Base-by-base conservation (phyloP, 2,888 invertebrate genomes). In the Polydrusus pterygomalis region DNA sequence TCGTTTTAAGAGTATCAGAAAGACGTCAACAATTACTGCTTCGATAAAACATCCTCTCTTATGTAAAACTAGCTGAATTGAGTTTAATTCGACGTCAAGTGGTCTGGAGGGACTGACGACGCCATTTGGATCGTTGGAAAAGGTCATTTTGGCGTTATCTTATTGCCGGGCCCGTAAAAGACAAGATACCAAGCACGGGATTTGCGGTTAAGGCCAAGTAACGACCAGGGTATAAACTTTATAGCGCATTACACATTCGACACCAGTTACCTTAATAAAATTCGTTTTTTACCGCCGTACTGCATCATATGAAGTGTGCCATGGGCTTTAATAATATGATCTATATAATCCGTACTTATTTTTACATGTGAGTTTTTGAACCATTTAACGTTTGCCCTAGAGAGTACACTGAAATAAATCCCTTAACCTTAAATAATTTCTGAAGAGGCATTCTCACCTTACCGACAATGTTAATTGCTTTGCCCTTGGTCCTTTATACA, bases 211-310 rank as follows among this genome's bases (percentile, higher is more conserved):
- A 86, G 84, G 85, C 84, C 85, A 81, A 85, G 84, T 86, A 85
- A 86, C 85, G 86, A 84, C 85, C 82, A 81, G 83, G 86, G 85
- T 85, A 87, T 87, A 87, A 87, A 87, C 80, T 87, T 87, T 87
- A 87, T 87, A 84, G 86, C 85, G 83, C 86, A 86, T 87, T 85
- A 85, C 86, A 86, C 87, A 87, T 87, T 87, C 87, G 87, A 87
- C 87, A 87, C 85, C 86, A 85, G 86, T 86, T 86, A 85, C 86
- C 86, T 86, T 85, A 86, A 87, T 87, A 87, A 87, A 87, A 87
- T 85, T 85, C 83, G 82, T 84, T 82, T 83, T 81, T 82, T 82
- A 79, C 76, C 40, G 38, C 34, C 34, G 18, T 40, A 51, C 45
- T 49, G 43, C 25, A 71, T 65, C 60, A 51, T 60, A 38, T 38